These are phyloP conservation scores for Trialeurodes vaporariorum DNA, from an alignment of 1,140 invertebrate species.

Conservation along the genomic window DNA sequence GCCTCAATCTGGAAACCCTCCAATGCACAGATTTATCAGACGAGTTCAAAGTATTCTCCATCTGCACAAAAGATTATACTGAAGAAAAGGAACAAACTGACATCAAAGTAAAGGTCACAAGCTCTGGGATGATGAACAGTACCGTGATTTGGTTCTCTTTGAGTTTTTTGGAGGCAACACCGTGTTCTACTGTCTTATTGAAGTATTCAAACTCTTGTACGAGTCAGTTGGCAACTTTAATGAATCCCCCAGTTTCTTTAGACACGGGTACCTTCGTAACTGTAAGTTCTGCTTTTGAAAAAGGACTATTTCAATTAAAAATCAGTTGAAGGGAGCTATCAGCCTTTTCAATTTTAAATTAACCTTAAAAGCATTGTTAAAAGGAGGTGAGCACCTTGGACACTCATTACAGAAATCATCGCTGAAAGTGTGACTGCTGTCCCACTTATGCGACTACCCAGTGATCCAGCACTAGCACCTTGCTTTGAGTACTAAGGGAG, in stretches of 20 bases:
- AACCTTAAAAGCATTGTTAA: too few species aligned
- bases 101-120: constrained; percentile 10
- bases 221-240: not conserved
- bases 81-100: not conserved
- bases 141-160: constrained; percentile 61
- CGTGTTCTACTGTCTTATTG: not conserved
- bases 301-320: not conserved
- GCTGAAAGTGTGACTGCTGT: too few species aligned
- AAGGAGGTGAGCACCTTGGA: too few species aligned
- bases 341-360: too few species aligned
- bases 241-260: not conserved
- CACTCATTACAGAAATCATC: too few species aligned
- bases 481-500: too few species aligned
- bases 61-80: not conserved
- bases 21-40: not conserved
- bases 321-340: not conserved
- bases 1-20: not conserved
- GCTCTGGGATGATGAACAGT: constrained; percentile 43
- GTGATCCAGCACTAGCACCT: too few species aligned
- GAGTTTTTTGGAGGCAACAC: constrained; percentile 35
- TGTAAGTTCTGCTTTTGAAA: not conserved
- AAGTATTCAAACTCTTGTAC: not conserved
- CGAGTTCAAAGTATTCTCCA: not conserved
- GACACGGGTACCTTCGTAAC: not conserved
- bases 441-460: too few species aligned